A percentile compares a stretch with the other conserved stretches of the same genome.
phyloP scores from a whole-genome alignment of 2,888 invertebrate genomes.

The Erebia epiphron region DNA sequence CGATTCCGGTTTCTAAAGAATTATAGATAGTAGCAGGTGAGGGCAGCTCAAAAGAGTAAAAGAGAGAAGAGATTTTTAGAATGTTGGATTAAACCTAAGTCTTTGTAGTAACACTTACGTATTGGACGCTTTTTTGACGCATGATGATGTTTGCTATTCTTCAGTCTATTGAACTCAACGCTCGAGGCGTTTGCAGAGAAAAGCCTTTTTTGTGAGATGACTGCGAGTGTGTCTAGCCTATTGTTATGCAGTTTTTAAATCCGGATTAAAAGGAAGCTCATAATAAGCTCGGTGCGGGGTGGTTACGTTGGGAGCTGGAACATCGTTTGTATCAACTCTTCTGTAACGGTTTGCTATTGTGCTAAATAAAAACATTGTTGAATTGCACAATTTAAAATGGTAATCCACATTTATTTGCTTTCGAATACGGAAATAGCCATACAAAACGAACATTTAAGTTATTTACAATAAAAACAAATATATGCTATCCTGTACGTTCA shows the following conservation, averaged over 20 bases:
- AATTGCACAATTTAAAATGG: conserved; percentile 34
- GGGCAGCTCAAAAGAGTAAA: too few species aligned
- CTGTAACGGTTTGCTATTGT: conserved; percentile 41
- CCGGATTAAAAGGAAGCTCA: conserved; percentile 75
- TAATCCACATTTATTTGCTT: conserved; percentile 27
- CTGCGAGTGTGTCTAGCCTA: conserved; percentile 60
- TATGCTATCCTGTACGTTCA: too few species aligned
- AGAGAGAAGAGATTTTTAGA: too few species aligned
- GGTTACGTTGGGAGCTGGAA: conserved; percentile 47
- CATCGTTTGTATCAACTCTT: conserved; percentile 44
- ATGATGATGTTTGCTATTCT: not conserved
- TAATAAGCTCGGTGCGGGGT: conserved; percentile 59
- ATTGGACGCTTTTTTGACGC: not conserved
- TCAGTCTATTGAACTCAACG: conserved; percentile 44
- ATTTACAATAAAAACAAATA: not conserved
- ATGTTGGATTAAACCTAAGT: too few species aligned
- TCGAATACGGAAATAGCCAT: not conserved
- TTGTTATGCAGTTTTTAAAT: conserved; percentile 76
- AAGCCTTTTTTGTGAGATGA: conserved; percentile 58
- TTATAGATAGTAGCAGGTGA: too few species aligned
- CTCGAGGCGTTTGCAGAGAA: conserved; percentile 65
- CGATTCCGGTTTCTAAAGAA: too few species aligned
- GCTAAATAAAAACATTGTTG: conserved; percentile 36
- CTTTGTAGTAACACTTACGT: too few species aligned
- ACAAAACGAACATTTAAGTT: not conserved